These are phyloP conservation scores for Alca torda DNA, from an alignment of 2,797 vertebrate genomes.

Conservation along the genomic window DNA sequence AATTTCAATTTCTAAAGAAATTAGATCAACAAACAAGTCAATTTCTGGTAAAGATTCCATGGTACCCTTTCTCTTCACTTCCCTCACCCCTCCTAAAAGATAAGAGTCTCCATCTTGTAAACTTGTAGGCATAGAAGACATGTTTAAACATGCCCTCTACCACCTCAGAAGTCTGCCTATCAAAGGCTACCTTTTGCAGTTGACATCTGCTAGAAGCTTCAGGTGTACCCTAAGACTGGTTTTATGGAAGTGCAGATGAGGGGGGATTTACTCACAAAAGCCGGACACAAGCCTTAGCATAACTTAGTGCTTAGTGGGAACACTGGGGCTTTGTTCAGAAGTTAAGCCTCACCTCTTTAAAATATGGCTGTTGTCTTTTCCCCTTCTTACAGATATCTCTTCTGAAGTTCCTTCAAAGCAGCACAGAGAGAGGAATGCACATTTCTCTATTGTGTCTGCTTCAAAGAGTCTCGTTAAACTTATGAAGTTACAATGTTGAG, in stretches of 20 bases:
- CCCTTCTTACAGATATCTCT: neutral
- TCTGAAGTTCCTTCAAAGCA: slow-evolving; percentile 1
- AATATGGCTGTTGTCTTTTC: neutral
- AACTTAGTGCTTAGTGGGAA: neutral
- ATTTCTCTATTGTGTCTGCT: neutral
- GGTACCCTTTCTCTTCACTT: neutral
- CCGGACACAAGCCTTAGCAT: neutral
- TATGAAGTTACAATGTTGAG: neutral
- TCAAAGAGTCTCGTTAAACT: slow-evolving; percentile 1
- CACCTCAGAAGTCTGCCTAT: neutral
- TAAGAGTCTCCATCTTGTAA: neutral
- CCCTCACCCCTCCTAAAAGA: neutral
- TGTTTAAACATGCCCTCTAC: neutral
- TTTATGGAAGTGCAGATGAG: neutral
- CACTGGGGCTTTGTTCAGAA: neutral
- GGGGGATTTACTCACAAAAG: slow-evolving; percentile 2
- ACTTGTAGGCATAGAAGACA: neutral
- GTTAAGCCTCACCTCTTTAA: slow-evolving; percentile 1
- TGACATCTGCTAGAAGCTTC: neutral
- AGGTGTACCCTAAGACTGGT: neutral
- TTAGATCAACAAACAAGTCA: neutral
- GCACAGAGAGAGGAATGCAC: neutral
- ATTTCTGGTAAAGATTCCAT: neutral
- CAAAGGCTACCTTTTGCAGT: neutral
- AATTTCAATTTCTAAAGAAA: neutral